Evolutionary conservation across 2,113 vertebrate genomes (phyloP).

Genomic region (Brachypteracias leptosomus): DNA sequence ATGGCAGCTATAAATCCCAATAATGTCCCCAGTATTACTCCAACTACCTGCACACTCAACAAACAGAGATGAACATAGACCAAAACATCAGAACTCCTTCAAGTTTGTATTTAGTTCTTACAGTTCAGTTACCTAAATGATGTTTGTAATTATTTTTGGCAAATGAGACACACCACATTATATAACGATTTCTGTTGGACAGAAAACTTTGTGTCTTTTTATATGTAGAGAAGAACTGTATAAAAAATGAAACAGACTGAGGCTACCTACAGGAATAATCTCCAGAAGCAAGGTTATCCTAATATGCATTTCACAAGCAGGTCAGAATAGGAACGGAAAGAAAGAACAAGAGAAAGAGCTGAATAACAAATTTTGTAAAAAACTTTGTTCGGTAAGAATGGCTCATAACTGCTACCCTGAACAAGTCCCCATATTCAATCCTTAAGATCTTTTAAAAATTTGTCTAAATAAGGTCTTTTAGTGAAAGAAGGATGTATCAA

Average conservation of each 20-base stretch:
- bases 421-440: not conserved
- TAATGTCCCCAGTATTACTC: not conserved
- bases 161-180: not conserved
- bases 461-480: not conserved
- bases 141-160: not conserved
- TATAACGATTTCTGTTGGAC: not conserved
- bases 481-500: constrained; percentile 1
- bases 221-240: not conserved
- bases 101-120: not conserved
- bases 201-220: not conserved
- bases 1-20: not conserved
- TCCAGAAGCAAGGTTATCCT: not conserved
- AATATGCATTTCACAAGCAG: not conserved
- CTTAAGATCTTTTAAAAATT: constrained; percentile 11
- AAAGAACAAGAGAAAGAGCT: not conserved
- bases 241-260: not conserved
- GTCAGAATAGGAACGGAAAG: not conserved
- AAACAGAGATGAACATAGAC: not conserved
- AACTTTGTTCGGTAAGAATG: not conserved
- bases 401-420: not conserved
- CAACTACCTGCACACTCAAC: not conserved
- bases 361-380: not conserved
- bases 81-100: not conserved
- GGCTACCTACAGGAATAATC: not conserved
- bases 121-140: not conserved